Evolutionary conservation across 1,140 invertebrate species (phyloP).

Genomic region (Lasioglossum baleicum): DNA sequence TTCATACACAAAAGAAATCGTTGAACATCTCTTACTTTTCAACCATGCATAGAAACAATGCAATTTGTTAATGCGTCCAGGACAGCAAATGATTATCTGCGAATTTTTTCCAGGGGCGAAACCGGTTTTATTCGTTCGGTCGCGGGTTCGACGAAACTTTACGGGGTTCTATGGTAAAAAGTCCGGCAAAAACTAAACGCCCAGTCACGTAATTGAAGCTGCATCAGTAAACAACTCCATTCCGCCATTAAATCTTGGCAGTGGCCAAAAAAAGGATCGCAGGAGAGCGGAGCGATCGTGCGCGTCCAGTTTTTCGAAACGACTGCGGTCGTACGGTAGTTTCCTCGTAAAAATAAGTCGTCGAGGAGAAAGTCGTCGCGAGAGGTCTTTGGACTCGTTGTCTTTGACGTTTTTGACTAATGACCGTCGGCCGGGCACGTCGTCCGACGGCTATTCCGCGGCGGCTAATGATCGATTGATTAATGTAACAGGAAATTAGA

Average conservation of each 20-base stretch:
- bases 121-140: too few species aligned
- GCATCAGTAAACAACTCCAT: conserved; percentile 1
- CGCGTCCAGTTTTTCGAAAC: neutral
- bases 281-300: neutral
- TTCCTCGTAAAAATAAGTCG: conserved; percentile 41
- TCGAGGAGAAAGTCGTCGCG: conserved; percentile 11
- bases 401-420: conserved; percentile 63
- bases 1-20: too few species aligned
- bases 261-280: neutral
- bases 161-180: neutral
- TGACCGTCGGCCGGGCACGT: conserved; percentile 2
- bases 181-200: neutral
- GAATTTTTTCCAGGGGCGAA: too few species aligned
- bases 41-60: too few species aligned
- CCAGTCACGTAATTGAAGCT: conserved; percentile 2
- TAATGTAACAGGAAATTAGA: conserved; percentile 59
- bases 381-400: conserved; percentile 21
- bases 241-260: conserved; percentile 4
- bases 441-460: conserved; percentile 35
- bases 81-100: too few species aligned
- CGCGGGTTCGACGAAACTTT: too few species aligned
- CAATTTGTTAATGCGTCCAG: too few species aligned
- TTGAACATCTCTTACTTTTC: too few species aligned
- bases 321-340: neutral
- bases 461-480: conserved; percentile 68